Conservation (phyloP, 2,888 invertebrate genomes). For the Pammene aurita region DNA sequence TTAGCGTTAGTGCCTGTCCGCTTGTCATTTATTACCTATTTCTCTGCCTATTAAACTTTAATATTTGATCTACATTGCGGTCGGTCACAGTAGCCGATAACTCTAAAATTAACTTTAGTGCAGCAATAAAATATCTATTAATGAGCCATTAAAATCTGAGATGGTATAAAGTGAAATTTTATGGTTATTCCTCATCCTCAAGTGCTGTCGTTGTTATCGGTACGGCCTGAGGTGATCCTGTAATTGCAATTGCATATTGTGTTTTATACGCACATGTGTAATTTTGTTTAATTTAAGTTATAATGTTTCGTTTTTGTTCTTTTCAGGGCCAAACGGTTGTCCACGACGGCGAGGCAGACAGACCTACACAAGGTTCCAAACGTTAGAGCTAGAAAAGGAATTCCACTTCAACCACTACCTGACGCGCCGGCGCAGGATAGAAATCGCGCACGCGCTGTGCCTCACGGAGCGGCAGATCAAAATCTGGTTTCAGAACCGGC, state of each 20-base stretch:
- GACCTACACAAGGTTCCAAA: constrained; percentile 99
- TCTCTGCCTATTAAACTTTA: constrained; percentile 49
- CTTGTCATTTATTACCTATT: constrained; percentile 42
- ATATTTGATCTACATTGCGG: constrained; percentile 69
- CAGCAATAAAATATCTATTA: constrained; percentile 75
- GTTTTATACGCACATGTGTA: too few relatives aligned
- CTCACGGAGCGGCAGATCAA: constrained; percentile 98
- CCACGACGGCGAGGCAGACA: constrained; percentile 97
- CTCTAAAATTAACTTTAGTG: constrained; percentile 80
- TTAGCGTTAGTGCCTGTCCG: constrained; percentile 42
- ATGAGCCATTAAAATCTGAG: constrained; percentile 81
- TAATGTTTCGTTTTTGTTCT: constrained; percentile 62
- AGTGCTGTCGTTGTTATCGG: constrained; percentile 65
- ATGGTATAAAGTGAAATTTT: constrained; percentile 81
- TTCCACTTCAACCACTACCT: constrained; percentile 99
- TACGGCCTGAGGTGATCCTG: constrained; percentile 55
- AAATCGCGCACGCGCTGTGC: constrained; percentile 97
- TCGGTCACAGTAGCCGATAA: constrained; percentile 76
- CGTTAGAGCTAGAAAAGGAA: constrained; percentile 98
- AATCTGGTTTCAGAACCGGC: constrained; percentile 98
- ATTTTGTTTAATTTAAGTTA: too few relatives aligned
- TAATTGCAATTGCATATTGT: constrained; percentile 22
- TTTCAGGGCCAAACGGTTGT: constrained; percentile 97
- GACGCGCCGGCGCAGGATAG: constrained; percentile 97
- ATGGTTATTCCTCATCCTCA: constrained; percentile 69